Conservation (phyloP, 2,113 vertebrate species). For the Phalacrocorax carbo region DNA sequence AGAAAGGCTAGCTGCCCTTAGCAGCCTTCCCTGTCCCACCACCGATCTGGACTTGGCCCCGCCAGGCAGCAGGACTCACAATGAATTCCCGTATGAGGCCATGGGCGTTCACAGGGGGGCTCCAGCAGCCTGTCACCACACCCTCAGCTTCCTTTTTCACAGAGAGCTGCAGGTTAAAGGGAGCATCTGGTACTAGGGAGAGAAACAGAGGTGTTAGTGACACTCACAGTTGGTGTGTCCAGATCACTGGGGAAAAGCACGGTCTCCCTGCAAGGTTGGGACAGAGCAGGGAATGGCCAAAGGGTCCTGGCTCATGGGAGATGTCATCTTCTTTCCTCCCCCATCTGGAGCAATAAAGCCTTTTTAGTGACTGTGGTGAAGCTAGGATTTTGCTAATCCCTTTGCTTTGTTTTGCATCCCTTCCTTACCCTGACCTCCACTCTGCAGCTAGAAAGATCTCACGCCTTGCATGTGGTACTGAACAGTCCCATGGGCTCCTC, state of each 20-base stretch:
- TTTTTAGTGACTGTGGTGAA: background rate
- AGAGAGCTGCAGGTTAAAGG: slow-evolving; percentile 85
- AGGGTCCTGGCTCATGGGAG: background rate
- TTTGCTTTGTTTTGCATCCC: background rate
- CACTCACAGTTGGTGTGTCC: rapidly evolving
- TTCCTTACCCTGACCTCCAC: background rate
- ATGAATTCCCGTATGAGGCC: slow-evolving; percentile 93
- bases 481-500: background rate
- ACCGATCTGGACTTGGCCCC: rapidly evolving
- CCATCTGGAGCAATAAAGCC: background rate
- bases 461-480: background rate
- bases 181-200: slow-evolving; percentile 87
- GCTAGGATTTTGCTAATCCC: background rate
- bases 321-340: background rate
- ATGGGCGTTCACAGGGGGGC: slow-evolving; percentile 79
- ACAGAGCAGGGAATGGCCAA: too few relatives aligned
- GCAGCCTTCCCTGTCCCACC: background rate
- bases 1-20: background rate
- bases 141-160: slow-evolving; percentile 81
- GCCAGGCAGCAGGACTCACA: slow-evolving; percentile 69
- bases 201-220: background rate
- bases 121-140: slow-evolving; percentile 82
- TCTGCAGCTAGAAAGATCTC: background rate
- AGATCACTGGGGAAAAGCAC: rapidly evolving
- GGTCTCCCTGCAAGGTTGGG: background rate